Evolutionary conservation across 1,140 invertebrate species (phyloP).

Genomic region (Drosophila persimilis): DNA sequence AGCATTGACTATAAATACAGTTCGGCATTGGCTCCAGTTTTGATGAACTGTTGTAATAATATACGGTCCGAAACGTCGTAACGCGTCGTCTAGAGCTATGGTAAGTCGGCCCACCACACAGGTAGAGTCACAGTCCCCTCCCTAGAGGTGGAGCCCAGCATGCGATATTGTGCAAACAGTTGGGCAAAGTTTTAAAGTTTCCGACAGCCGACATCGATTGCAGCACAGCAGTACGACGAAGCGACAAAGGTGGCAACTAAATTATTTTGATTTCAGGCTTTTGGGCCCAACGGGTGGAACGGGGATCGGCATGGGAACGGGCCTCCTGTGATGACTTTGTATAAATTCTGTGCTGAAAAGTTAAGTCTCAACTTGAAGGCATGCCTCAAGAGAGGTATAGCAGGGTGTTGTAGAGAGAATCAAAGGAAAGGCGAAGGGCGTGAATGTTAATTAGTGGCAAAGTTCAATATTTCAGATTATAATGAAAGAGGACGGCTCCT

Average conservation of each 20-base stretch:
- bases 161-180: conserved; percentile 74
- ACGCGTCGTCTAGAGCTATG: conserved; percentile 45
- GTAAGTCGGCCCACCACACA: conserved; percentile 30
- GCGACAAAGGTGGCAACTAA: conserved; percentile 64
- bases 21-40: conserved; percentile 42
- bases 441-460: conserved; percentile 39
- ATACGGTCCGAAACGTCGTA: conserved; percentile 72
- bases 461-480: conserved; percentile 37
- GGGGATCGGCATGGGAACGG: not conserved
- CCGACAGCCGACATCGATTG: conserved; percentile 69
- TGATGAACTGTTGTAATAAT: conserved; percentile 80
- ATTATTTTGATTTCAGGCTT: conserved; percentile 67
- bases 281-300: not conserved
- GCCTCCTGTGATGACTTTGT: conserved; percentile 45
- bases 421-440: not conserved
- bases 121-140: conserved; percentile 1
- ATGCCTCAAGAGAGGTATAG: not conserved
- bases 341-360: conserved; percentile 50
- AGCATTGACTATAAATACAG: conserved; percentile 46
- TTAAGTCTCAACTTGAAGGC: conserved; percentile 36
- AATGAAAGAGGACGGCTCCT: conserved; percentile 8
- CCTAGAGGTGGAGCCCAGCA: conserved; percentile 9
- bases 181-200: conserved; percentile 77
- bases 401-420: not conserved
- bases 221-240: conserved; percentile 19